These are phyloP conservation scores for Lepus americanus DNA, from an alignment of 2,113 vertebrate species.

Conservation along the genomic window DNA sequence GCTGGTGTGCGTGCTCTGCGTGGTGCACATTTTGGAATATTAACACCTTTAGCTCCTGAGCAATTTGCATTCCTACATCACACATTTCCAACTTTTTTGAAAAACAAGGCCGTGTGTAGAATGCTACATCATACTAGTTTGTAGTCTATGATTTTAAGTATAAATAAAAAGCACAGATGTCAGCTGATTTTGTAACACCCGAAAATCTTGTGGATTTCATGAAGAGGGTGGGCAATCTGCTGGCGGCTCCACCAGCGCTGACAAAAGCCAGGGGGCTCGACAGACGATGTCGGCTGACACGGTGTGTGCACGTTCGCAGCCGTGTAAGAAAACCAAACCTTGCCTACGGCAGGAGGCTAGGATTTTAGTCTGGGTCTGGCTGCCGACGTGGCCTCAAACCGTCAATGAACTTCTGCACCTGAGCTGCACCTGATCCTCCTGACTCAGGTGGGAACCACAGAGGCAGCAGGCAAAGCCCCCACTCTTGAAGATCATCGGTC, in stretches of 20 bases:
- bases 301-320: neutral
- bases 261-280: neutral
- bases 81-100: conserved; percentile 29
- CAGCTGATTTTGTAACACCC: neutral
- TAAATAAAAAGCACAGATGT: neutral
- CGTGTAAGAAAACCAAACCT: neutral
- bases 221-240: neutral
- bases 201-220: conserved; percentile 26
- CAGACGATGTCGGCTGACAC: neutral
- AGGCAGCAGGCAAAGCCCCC: neutral
- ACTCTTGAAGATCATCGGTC: neutral
- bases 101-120: conserved; percentile 41
- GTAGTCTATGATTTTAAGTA: conserved; percentile 37
- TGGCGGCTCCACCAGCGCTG: neutral
- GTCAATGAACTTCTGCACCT: too few relatives aligned
- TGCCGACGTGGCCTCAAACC: neutral
- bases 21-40: neutral
- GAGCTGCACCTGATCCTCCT: neutral
- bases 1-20: neutral
- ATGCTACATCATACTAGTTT: neutral
- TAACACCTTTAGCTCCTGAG: neutral
- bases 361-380: neutral
- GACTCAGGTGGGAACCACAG: neutral
- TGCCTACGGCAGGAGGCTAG: neutral
- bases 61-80: neutral